A percentile compares a stretch with the other conserved stretches of the same genome.
Evolutionary conservation across 2,888 invertebrate genomes (phyloP).

Genomic region (Candidula unifasciata): DNA sequence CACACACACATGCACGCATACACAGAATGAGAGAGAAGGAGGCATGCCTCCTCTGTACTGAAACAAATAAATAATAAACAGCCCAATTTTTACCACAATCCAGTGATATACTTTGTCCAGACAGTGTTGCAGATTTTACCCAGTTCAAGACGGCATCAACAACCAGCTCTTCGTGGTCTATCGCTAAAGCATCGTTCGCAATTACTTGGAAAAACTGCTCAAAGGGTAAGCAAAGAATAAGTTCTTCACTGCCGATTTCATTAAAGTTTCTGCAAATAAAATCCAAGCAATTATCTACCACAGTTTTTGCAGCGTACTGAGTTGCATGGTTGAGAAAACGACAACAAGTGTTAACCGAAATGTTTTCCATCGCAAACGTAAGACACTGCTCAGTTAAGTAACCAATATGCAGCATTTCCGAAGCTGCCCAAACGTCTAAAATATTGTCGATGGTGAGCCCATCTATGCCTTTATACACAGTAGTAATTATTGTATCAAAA

Average conservation of each 20-base stretch:
- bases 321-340: not conserved
- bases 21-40: too few species aligned
- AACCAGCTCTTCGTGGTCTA: not conserved
- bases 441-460: not conserved
- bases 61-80: too few species aligned
- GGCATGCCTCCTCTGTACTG: too few species aligned
- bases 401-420: constrained; percentile 11
- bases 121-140: too few species aligned
- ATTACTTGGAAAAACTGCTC: not conserved
- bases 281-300: not conserved
- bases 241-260: not conserved
- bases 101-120: too few species aligned
- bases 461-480: constrained; percentile 17
- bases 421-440: constrained; percentile 20
- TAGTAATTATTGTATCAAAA: constrained; percentile 3
- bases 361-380: not conserved
- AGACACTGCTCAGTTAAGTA: constrained; percentile 1
- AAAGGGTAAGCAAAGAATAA: not conserved
- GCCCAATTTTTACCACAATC: too few species aligned
- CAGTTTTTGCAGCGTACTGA: not conserved
- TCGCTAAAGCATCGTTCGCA: not conserved
- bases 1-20: too few species aligned
- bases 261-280: not conserved
- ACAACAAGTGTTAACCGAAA: not conserved
- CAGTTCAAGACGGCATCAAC: not conserved